Base-by-base conservation (phyloP, 2,888 invertebrate species). In the Rhaphigaster nebulosa region DNA sequence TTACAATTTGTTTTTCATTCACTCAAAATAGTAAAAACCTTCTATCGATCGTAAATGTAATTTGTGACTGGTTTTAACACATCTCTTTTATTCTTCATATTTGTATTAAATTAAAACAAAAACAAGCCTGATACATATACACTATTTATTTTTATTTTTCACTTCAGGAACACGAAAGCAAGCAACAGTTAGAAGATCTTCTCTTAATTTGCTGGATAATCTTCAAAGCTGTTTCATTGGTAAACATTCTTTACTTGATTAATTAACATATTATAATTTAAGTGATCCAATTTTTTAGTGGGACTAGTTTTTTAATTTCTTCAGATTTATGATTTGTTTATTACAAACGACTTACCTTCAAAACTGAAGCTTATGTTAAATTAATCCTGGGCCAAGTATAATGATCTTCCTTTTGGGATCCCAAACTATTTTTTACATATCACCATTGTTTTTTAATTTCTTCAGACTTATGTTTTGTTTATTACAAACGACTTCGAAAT, bases 121-220 rank as follows among this genome's bases (percentile, higher is more conserved):
- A 6, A 41, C 26, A 1, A 13, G 26, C 23, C 20, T 38, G 8
- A 18, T 38, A 5, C 29, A 18, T 76, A 20, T 18, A 65, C 29
- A 10, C 13, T 41, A 38, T n/a, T 0, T 13, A 84, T 4, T 84
- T 41, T 88, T 88, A 20, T 56, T 23, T 34, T 45, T 34, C 20
- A 20, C 23, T 76, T 50, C 34, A 89, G 89, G 65, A 50, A 76
- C 65, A 65, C 65, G 70, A 29, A 89, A 89, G 52, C 56, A 50
- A 10, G 89, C 89, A 6, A 38, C 65, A n/a, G n/a, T 41, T 76
- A 52, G 89, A 29, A 41, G 89, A 23, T 89, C 65, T 50, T n/a
- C 95, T 52, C 87, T 91, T 45, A 91, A 91, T 87, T 88, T 91
- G 5, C 70, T 91, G 20, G 90, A 91, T 41, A 54, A 90, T 41